Evolutionary conservation across 1,140 invertebrate genomes (phyloP).

Genomic region (Calosoma granatense): DNA sequence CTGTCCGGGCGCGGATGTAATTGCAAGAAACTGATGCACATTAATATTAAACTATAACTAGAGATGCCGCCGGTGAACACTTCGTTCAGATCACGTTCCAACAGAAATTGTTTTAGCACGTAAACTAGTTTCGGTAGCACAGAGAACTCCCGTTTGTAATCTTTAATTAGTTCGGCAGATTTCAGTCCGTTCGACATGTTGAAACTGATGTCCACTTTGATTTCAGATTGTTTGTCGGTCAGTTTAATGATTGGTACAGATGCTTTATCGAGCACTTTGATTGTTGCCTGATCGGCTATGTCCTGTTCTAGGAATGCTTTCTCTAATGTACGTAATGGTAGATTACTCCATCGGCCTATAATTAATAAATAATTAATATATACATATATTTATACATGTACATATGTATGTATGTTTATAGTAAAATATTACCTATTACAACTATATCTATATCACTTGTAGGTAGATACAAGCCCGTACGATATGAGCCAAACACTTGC

Average conservation of each 20-base stretch:
- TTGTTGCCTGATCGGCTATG: conserved; percentile 75
- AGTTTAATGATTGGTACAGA: conserved; percentile 96
- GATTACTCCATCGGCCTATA: conserved; percentile 84
- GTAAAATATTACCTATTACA: conserved; percentile 67
- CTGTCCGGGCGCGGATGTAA: conserved; percentile 61
- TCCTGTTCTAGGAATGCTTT: conserved; percentile 77
- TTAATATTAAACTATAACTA: conserved; percentile 95
- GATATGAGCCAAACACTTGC: conserved; percentile 92
- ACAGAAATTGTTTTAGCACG: conserved; percentile 94
- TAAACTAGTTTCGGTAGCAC: conserved; percentile 87
- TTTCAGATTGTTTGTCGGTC: conserved; percentile 87
- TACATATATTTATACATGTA: conserved; percentile 52
- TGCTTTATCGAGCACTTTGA: conserved; percentile 95
- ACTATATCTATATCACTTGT: conserved; percentile 98
- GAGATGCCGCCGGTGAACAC: conserved; percentile 98
- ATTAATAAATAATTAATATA: conserved; percentile 56
- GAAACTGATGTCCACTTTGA: conserved; percentile 95
- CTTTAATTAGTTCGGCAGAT: conserved; percentile 90
- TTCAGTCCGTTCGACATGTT: conserved; percentile 94
- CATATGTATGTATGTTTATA: neutral
- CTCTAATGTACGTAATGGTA: conserved; percentile 84
- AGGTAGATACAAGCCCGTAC: conserved; percentile 89
- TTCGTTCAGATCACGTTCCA: conserved; percentile 96
- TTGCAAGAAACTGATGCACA: conserved; percentile 95
- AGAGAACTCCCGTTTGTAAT: conserved; percentile 69